Conservation (phyloP, 2,113 vertebrate genomes). For the Empidonax traillii region DNA sequence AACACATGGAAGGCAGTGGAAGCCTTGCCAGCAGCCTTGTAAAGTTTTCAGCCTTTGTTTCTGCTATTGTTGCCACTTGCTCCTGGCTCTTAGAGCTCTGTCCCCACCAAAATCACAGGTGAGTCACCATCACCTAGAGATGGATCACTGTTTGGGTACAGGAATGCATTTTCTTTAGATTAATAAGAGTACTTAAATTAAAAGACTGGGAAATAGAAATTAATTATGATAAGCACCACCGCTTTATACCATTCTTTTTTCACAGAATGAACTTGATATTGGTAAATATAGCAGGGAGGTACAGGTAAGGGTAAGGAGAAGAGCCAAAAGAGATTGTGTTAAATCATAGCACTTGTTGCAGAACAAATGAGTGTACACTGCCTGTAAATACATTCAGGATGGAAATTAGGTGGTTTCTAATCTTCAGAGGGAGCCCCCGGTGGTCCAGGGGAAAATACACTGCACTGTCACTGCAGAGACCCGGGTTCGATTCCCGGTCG, state of each 20-base stretch:
- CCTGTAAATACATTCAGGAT: background rate
- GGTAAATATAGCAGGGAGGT: background rate
- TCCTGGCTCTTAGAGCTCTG: background rate
- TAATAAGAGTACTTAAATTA: background rate
- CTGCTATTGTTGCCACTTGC: background rate
- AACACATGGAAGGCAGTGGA: background rate
- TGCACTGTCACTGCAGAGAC: too few relatives aligned
- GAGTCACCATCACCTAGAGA: background rate
- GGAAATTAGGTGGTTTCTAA: conserved; percentile 34
- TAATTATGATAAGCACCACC: background rate
- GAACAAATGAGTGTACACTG: background rate
- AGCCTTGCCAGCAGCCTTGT: background rate
- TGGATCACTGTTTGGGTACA: background rate
- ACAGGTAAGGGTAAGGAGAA: background rate
- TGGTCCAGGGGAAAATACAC: too few relatives aligned
- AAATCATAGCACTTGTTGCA: background rate
- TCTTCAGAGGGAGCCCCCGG: too few relatives aligned
- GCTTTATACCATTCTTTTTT: background rate
- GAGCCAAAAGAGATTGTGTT: background rate
- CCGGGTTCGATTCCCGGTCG: too few relatives aligned
- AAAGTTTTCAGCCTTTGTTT: background rate
- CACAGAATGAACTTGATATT: background rate
- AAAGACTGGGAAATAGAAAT: background rate
- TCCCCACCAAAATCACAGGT: background rate
- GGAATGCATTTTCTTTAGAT: background rate